Evolutionary conservation across 2,113 vertebrate genomes (phyloP).

Genomic region (Puma concolor): DNA sequence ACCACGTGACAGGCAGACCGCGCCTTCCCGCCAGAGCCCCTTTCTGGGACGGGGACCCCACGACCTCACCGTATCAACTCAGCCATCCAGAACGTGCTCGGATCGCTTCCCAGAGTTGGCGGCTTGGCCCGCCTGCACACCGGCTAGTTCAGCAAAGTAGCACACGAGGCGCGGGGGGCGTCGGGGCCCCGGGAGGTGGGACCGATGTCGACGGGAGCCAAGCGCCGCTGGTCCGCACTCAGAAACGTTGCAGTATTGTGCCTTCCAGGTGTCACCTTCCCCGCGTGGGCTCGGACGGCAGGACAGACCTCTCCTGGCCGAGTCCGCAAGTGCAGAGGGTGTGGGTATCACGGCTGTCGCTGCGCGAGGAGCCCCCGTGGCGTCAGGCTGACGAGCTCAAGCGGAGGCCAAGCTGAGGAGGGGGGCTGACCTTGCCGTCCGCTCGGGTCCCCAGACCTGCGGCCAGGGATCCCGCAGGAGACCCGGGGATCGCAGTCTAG

Average conservation of each 20-base stretch:
- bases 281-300: neutral
- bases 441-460: neutral
- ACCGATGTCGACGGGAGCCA: neutral
- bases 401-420: neutral
- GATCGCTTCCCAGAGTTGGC: fast-evolving
- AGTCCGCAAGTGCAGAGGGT: too few relatives aligned
- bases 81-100: neutral
- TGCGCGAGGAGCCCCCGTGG: fast-evolving
- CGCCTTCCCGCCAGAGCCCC: neutral
- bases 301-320: neutral
- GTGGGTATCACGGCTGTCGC: neutral
- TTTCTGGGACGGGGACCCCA: neutral
- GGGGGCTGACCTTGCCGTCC: neutral
- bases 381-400: fast-evolving
- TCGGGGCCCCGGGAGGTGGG: fast-evolving
- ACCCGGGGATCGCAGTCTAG: fast-evolving
- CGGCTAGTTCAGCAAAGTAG: fast-evolving
- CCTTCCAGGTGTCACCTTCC: too few relatives aligned
- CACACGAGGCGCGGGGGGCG: neutral
- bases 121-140: fast-evolving
- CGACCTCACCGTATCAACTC: fast-evolving
- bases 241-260: fast-evolving
- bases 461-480: neutral
- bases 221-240: too few relatives aligned
- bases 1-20: fast-evolving